Evolutionary conservation across 2,113 vertebrate species (phyloP).

Genomic region (Oncorhynchus nerka): DNA sequence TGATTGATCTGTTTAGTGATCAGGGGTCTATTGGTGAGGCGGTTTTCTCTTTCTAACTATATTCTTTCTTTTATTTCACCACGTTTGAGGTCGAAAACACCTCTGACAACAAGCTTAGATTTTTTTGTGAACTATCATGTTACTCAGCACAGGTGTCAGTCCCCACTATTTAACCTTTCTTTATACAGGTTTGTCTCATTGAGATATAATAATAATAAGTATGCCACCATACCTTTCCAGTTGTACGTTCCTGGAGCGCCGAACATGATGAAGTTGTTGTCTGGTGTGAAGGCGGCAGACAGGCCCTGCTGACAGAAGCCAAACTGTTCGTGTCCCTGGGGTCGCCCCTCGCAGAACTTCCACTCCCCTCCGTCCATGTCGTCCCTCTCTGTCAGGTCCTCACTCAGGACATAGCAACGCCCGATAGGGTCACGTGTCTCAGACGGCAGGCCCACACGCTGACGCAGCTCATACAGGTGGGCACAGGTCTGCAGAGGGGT

Average conservation of each 20-base stretch:
- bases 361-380: slow-evolving; percentile 92
- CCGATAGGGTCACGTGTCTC: slow-evolving; percentile 92
- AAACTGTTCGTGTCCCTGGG: slow-evolving; percentile 91
- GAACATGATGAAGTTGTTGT: slow-evolving; percentile 88
- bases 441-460: slow-evolving; percentile 80
- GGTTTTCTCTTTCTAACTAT: too few species aligned
- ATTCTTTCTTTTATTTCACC: too few species aligned
- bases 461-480: slow-evolving; percentile 88
- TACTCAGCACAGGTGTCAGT: too few species aligned
- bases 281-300: slow-evolving; percentile 87
- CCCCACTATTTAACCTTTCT: too few species aligned
- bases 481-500: slow-evolving; percentile 80
- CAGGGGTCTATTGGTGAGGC: too few species aligned
- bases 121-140: too few species aligned
- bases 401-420: slow-evolving; percentile 91
- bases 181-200: too few species aligned
- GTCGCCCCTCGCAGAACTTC: slow-evolving; percentile 92
- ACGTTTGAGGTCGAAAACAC: too few species aligned
- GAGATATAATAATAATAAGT: too few species aligned
- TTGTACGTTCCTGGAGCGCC: slow-evolving; percentile 95
- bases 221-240: slow-evolving; percentile 87
- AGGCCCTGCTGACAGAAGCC: slow-evolving; percentile 95
- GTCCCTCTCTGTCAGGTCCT: slow-evolving; percentile 82
- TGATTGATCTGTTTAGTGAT: too few species aligned
- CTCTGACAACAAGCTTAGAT: too few species aligned